A percentile compares a stretch with the other conserved stretches of the same genome.
phyloP scores from a whole-genome alignment of 2,888 invertebrate genomes.

The Pimpla rufipes region DNA sequence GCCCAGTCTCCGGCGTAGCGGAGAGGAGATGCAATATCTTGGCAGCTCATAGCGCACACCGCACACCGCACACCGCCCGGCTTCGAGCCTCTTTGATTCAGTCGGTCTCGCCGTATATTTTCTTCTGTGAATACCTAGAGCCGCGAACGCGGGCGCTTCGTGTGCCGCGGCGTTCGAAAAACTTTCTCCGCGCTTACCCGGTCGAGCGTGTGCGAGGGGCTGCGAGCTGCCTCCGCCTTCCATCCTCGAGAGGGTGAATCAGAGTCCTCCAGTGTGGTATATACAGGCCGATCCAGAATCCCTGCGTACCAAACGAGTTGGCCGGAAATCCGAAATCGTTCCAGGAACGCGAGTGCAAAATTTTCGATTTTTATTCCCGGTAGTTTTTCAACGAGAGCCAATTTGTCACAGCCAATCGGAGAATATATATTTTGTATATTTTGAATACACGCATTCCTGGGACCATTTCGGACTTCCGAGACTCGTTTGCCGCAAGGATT shows the following conservation, averaged over 20 bases:
- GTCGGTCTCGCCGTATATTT: not conserved
- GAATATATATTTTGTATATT: too few species aligned
- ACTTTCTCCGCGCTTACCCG: slow-evolving; percentile 38
- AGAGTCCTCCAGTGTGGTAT: slow-evolving; percentile 15
- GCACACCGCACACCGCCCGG: too few species aligned
- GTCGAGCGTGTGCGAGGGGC: slow-evolving; percentile 46
- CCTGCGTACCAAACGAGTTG: too few species aligned
- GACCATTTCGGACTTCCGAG: too few species aligned
- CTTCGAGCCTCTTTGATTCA: slow-evolving; percentile 11
- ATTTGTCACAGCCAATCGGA: too few species aligned
- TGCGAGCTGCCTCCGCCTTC: not conserved
- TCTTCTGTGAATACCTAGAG: not conserved
- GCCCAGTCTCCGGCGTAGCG: not conserved
- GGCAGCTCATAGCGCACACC: too few species aligned
- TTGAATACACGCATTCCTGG: too few species aligned
- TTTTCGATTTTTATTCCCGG: too few species aligned
- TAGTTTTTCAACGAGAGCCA: too few species aligned
- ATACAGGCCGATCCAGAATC: not conserved
- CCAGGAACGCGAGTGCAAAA: too few species aligned
- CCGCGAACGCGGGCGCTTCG: slow-evolving; percentile 3
- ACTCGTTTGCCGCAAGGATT: too few species aligned
- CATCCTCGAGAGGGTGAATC: slow-evolving; percentile 50
- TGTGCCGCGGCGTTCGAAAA: slow-evolving; percentile 35
- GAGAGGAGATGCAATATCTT: slow-evolving; percentile 4
- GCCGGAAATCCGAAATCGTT: too few species aligned